Base-by-base conservation (phyloP, 2,113 vertebrate genomes). In the Phylloscopus trochilus region DNA sequence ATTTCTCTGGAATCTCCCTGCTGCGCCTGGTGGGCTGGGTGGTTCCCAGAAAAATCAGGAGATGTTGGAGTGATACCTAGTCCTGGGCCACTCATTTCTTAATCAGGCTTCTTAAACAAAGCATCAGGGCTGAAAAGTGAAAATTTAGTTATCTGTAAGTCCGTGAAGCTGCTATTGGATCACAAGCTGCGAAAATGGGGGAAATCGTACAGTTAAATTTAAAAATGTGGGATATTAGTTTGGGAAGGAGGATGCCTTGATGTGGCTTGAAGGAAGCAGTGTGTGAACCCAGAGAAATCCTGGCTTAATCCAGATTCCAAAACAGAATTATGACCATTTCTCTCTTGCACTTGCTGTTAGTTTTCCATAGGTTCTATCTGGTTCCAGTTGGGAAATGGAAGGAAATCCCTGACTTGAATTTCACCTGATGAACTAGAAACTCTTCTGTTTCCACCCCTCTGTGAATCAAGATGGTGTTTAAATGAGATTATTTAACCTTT, bases 121-220 rank as follows among this genome's bases (percentile, higher is more conserved):
- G 46, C 83, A 51, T 21, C 46, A 3, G 19, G 62, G 70, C 59
- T 69, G 67, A 18, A 49, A 91, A 76, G 81, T 80, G 91, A 85
- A 95, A 96, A 96, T 95, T 85, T 18, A 81, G 90, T 96, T 91
- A 53, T 88, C 82, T 90, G 15, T n/a, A 85, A 26, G 2, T 73
- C 87, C 66, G 62, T 52, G 55, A 85, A 77, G 27, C 74, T 91
- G 87, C 58, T 51, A 5, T 69, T 92, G 91, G 89, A 52, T 79
- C 74, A 33, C 19, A 44, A 83, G 20, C 75, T 86, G 88, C 5
- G 12, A 87, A 95, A 94, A 58, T 6, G 27, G 44, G 56, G 6
- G 0, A n/a, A 56, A 68, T 55, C 4, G 2, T 5, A 24, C 7
- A n/a, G 69, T 64, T 28, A 26, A 30, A 73, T 77, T 82, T 15